A percentile compares a stretch with the other conserved stretches of the same genome.
Conservation (phyloP, 2,888 invertebrate species). For the Clunio marinus region DNA sequence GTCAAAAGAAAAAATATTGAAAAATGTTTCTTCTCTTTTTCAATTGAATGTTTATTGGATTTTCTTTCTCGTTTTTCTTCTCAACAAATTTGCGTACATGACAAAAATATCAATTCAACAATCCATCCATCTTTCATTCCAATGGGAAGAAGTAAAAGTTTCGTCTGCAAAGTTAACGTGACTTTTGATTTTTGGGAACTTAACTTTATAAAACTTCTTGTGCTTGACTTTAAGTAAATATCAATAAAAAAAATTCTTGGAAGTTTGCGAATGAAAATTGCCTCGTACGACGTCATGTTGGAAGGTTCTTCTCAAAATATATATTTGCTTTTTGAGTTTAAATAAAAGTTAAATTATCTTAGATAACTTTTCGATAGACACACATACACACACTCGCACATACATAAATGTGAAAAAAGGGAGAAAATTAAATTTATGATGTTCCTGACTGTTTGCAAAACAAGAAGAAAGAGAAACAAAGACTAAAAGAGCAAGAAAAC, state of each 20-base stretch:
- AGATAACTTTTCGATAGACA: slow-evolving; percentile 22
- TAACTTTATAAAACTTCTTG: no score
- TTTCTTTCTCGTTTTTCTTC: background rate
- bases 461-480: background rate
- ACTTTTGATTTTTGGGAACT: background rate
- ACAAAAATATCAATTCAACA: slow-evolving; percentile 34
- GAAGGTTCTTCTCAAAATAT: no score
- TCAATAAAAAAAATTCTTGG: no score
- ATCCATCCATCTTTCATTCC: background rate
- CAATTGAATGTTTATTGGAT: background rate
- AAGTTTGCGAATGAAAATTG: no score
- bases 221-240: no score
- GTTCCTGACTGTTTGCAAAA: background rate
- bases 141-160: no score
- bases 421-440: slow-evolving; percentile 27
- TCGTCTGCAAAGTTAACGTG: background rate
- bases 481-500: background rate
- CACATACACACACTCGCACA: no score
- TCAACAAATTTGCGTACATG: slow-evolving; percentile 26
- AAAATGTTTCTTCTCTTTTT: background rate
- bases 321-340: slow-evolving; percentile 10
- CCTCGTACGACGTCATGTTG: no score
- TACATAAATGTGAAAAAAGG: background rate
- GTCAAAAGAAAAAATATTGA: slow-evolving; percentile 34
- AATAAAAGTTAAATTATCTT: background rate